A percentile compares a stretch with the other conserved stretches of the same genome.
phyloP scores from a whole-genome alignment of 2,888 invertebrate genomes.

The Andrena camellia region DNA sequence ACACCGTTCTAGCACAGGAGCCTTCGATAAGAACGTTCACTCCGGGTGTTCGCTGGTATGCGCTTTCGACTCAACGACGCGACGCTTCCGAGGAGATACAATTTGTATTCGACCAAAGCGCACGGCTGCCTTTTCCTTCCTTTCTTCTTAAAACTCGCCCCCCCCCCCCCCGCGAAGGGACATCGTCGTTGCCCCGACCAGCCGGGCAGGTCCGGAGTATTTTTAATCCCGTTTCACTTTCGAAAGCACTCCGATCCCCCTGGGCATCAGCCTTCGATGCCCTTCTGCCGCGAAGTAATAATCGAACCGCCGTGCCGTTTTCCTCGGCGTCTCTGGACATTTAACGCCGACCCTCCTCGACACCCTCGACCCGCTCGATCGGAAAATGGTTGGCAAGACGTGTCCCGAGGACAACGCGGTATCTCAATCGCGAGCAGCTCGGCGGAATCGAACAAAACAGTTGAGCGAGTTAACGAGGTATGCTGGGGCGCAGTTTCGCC shows the following conservation, averaged over 20 bases:
- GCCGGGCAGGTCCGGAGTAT: constrained; percentile 36
- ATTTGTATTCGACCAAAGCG: neutral
- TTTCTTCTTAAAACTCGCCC: neutral
- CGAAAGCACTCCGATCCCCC: constrained; percentile 31
- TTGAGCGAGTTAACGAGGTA: constrained; percentile 47
- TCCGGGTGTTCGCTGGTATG: constrained; percentile 47
- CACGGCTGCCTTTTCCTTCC: neutral
- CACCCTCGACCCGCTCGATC: constrained; percentile 25
- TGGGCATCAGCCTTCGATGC: constrained; percentile 3
- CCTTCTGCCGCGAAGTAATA: constrained; percentile 43
- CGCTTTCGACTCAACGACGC: constrained; percentile 44
- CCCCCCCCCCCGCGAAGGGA: constrained; percentile 4
- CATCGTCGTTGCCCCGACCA: neutral
- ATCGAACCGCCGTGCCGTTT: constrained; percentile 11
- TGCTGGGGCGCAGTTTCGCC: constrained; percentile 22
- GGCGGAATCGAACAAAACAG: constrained; percentile 47
- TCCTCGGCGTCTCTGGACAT: constrained; percentile 11
- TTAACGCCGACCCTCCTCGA: constrained; percentile 25
- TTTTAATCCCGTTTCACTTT: constrained; percentile 59
- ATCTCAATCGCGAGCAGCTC: constrained; percentile 38
- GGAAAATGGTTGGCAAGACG: constrained; percentile 41
- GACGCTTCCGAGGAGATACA: constrained; percentile 18
- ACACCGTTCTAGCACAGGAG: neutral
- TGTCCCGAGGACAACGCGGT: constrained; percentile 11
- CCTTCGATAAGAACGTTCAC: constrained; percentile 38